Evolutionary conservation across 2,888 invertebrate genomes (phyloP).

Genomic region (Clanis bilineata): DNA sequence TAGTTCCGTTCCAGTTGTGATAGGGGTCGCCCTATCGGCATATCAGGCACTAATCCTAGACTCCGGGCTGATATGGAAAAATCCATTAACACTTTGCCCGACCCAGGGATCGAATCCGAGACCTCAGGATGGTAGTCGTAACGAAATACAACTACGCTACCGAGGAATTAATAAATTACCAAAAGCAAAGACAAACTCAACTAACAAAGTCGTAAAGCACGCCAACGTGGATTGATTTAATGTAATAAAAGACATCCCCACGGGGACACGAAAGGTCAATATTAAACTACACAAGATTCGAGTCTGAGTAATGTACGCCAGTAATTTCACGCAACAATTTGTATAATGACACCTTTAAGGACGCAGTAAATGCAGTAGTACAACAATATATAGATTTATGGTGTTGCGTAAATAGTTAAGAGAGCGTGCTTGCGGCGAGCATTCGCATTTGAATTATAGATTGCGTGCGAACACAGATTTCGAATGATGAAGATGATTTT

Average conservation of each 20-base stretch:
- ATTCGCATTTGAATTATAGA: slow-evolving; percentile 54
- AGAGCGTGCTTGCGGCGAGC: slow-evolving; percentile 61
- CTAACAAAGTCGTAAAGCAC: not conserved
- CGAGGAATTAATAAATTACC: not conserved
- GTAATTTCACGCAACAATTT: slow-evolving; percentile 2
- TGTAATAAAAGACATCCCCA: not conserved
- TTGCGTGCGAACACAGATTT: too few species aligned
- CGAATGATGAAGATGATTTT: too few species aligned
- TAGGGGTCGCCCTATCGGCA: too few species aligned
- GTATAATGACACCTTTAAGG: slow-evolving; percentile 27
- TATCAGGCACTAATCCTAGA: too few species aligned
- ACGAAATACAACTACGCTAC: not conserved
- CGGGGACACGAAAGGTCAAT: not conserved
- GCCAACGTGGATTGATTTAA: not conserved
- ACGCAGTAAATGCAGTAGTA: slow-evolving; percentile 32
- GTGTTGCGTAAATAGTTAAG: slow-evolving; percentile 19
- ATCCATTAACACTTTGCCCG: too few species aligned
- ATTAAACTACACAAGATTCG: not conserved
- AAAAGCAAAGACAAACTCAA: not conserved
- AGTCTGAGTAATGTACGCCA: not conserved
- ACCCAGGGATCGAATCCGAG: not conserved
- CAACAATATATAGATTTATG: slow-evolving; percentile 64
- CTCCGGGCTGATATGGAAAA: too few species aligned
- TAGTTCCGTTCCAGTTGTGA: too few species aligned
- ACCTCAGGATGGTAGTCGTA: not conserved